Evolutionary conservation across 2,888 invertebrate species (phyloP).

Genomic region (Ormyrus pomaceus): DNA sequence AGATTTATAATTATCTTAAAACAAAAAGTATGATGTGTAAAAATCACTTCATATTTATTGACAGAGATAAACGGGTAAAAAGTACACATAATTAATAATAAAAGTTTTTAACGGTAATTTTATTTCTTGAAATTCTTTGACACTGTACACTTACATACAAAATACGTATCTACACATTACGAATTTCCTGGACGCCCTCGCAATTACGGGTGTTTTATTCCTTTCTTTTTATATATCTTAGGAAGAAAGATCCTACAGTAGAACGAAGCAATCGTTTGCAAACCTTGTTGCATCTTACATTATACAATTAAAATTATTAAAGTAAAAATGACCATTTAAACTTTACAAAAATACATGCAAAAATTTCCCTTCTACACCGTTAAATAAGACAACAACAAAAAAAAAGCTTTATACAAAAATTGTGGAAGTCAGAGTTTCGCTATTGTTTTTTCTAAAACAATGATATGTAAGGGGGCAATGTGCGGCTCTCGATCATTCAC

Average conservation of each 20-base stretch:
- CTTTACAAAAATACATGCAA: constrained; percentile 14
- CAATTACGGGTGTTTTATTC: constrained; percentile 21
- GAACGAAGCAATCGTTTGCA: not conserved
- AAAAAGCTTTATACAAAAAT: constrained; percentile 29
- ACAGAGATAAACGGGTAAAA: not conserved
- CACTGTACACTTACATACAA: constrained; percentile 53
- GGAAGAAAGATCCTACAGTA: constrained; percentile 19
- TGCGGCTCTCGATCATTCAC: constrained; percentile 3
- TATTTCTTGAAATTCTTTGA: constrained; percentile 46
- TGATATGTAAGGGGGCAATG: constrained; percentile 44
- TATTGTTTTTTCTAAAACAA: constrained; percentile 19
- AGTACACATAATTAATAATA: constrained; percentile 35
- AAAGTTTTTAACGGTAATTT: constrained; percentile 49
- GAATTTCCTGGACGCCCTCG: constrained; percentile 29
- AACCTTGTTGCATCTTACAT: not conserved
- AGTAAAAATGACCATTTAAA: constrained; percentile 16
- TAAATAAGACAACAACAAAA: constrained; percentile 6
- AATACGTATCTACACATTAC: constrained; percentile 51
- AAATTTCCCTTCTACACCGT: not conserved
- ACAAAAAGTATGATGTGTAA: not conserved
- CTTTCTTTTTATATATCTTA: constrained; percentile 7
- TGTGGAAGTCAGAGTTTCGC: constrained; percentile 42
- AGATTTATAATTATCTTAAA: not conserved
- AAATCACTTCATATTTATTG: not conserved
- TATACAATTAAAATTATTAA: constrained; percentile 14